phyloP scores from a whole-genome alignment of 2,797 vertebrate genomes.

The Gobio occitaniae region DNA sequence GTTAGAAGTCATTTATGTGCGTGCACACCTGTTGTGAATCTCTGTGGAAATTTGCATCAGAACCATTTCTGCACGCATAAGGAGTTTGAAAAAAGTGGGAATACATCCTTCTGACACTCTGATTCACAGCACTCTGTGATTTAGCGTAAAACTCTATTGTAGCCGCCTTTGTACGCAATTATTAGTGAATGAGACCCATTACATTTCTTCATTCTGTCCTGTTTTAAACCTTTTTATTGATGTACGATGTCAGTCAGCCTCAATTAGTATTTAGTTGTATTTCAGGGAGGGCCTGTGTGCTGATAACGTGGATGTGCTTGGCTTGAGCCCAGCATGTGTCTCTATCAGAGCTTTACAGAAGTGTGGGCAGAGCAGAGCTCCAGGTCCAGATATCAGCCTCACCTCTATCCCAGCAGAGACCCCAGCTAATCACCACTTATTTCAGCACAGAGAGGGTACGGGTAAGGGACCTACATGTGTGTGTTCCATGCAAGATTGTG shows the following conservation, averaged over 20 bases:
- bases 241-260: not conserved
- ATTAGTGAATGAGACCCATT: not conserved
- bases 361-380: conserved; percentile 44
- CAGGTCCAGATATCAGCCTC: conserved; percentile 52
- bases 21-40: not conserved
- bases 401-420: conserved; percentile 50
- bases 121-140: conserved; percentile 2
- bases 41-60: not conserved
- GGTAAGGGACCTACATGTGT: conserved; percentile 18
- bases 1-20: not conserved
- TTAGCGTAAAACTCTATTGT: not conserved
- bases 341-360: conserved; percentile 50
- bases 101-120: not conserved
- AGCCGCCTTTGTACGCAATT: not conserved
- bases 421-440: conserved; percentile 56
- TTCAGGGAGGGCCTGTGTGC: conserved; percentile 10
- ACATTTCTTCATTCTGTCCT: conserved; percentile 2
- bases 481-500: conserved; percentile 39
- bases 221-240: not conserved
- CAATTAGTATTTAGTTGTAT: conserved; percentile 29
- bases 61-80: not conserved
- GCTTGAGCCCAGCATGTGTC: conserved; percentile 44
- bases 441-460: conserved; percentile 37
- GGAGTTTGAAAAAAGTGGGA: not conserved
- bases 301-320: conserved; percentile 44